Conservation (phyloP, 2,113 vertebrate species). For the Etheostoma spectabile region DNA sequence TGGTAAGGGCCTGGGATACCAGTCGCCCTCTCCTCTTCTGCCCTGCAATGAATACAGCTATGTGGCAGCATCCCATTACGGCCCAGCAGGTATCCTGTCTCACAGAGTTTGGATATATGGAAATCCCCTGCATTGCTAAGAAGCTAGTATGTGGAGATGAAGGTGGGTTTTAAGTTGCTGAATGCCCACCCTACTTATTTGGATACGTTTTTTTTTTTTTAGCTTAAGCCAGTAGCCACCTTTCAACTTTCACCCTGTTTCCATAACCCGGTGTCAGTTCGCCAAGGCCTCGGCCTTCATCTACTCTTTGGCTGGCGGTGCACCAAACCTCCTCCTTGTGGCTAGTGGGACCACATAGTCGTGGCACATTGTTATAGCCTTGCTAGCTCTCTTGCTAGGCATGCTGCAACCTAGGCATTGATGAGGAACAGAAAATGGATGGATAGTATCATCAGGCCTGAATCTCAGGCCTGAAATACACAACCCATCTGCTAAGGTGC, state of each 20-base stretch:
- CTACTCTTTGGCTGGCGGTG: neutral
- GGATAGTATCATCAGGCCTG: neutral
- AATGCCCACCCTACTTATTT: neutral
- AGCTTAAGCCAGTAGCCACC: no score
- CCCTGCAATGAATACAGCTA: constrained; percentile 98
- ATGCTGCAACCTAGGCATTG: neutral
- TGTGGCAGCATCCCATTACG: constrained; percentile 97
- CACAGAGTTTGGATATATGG: constrained; percentile 89
- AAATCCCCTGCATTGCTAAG: constrained; percentile 94
- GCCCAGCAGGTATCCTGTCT: constrained; percentile 88
- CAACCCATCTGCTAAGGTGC: no score
- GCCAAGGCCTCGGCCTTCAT: neutral
- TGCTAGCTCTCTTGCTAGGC: neutral
- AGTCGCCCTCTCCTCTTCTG: constrained; percentile 94
- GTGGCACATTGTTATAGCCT: no score
- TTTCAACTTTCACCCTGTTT: neutral
- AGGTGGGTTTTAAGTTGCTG: constrained; percentile 81
- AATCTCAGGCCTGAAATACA: no score
- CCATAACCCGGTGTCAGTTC: neutral
- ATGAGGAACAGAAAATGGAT: neutral
- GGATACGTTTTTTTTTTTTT: neutral
- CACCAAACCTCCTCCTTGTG: no score
- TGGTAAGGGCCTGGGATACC: constrained; percentile 94
- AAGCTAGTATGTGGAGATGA: constrained; percentile 95
- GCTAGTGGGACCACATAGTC: no score